A percentile compares a stretch with the other conserved stretches of the same genome.
Conservation (phyloP, 2,113 vertebrate species). For the Colossoma macropomum region DNA sequence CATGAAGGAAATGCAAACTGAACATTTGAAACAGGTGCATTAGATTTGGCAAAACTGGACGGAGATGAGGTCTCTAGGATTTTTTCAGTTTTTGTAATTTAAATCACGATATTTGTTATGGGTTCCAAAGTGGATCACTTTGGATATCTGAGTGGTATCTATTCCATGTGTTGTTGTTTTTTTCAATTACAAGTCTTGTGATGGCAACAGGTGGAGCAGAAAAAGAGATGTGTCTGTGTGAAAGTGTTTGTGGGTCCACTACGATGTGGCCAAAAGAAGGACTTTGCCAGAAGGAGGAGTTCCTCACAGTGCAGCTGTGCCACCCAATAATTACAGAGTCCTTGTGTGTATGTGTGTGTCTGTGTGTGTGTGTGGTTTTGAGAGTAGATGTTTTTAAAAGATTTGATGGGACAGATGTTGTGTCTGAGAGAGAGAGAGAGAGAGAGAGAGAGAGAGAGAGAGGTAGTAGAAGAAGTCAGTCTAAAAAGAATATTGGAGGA, state of each 20-base stretch:
- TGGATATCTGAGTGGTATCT: too few relatives aligned
- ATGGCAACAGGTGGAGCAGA: neutral
- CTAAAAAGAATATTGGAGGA: too few relatives aligned
- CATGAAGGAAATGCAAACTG: too few relatives aligned
- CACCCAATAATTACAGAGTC: constrained; percentile 38
- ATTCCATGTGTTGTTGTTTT: too few relatives aligned
- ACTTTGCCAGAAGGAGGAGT: constrained; percentile 4
- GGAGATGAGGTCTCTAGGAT: too few relatives aligned
- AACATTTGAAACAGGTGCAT: too few relatives aligned
- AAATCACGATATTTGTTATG: too few relatives aligned
- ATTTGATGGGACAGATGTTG: neutral
- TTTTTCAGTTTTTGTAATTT: too few relatives aligned
- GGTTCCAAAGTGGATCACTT: too few relatives aligned
- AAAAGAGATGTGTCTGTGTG: neutral
- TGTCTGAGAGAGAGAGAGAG: neutral
- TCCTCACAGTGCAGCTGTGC: constrained; percentile 7
- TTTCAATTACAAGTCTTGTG: too few relatives aligned
- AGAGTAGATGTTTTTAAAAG: neutral
- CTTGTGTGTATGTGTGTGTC: constrained; percentile 26
- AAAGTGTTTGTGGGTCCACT: neutral
- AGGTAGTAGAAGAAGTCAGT: too few relatives aligned
- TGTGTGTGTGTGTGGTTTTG: neutral
- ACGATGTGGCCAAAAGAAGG: constrained; percentile 30
- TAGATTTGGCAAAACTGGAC: too few relatives aligned
- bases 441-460: neutral